Conservation (phyloP, 2,888 invertebrate genomes). For the Maniola hyperantus region DNA sequence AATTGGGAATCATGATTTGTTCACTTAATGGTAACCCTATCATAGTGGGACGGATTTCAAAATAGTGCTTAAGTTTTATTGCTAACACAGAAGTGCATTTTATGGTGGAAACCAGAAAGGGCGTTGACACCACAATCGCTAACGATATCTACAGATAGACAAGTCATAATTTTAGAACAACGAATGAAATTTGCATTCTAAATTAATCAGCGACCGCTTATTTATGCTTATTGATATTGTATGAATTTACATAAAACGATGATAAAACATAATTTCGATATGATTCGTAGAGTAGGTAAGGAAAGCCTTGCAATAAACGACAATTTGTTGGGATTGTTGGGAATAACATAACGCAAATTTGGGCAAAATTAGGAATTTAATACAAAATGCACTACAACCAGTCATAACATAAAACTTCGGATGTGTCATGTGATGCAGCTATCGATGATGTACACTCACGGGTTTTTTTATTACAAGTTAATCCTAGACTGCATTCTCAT, state of each 20-base stretch:
- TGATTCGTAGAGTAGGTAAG: neutral
- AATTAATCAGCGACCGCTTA: neutral
- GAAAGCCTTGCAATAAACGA: neutral
- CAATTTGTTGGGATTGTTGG: neutral
- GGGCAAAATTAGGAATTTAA: no score
- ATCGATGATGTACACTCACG: no score
- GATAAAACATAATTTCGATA: neutral
- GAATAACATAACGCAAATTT: neutral
- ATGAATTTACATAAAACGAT: neutral
- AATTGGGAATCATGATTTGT: no score
- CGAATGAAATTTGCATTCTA: constrained; percentile 1
- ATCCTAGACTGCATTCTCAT: no score
- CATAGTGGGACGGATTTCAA: constrained; percentile 19
- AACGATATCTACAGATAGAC: neutral
- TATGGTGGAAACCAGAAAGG: constrained; percentile 20
- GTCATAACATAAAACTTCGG: no score
- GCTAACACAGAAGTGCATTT: constrained; percentile 13
- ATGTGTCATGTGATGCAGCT: no score
- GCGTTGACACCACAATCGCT: constrained; percentile 21
- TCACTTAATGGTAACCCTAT: neutral
- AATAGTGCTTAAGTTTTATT: constrained; percentile 35
- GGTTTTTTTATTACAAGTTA: no score
- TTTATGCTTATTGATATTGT: neutral
- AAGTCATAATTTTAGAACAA: neutral
- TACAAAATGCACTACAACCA: no score